Evolutionary conservation across 2,113 vertebrate genomes (phyloP).

Genomic region (Anguilla japonica): DNA sequence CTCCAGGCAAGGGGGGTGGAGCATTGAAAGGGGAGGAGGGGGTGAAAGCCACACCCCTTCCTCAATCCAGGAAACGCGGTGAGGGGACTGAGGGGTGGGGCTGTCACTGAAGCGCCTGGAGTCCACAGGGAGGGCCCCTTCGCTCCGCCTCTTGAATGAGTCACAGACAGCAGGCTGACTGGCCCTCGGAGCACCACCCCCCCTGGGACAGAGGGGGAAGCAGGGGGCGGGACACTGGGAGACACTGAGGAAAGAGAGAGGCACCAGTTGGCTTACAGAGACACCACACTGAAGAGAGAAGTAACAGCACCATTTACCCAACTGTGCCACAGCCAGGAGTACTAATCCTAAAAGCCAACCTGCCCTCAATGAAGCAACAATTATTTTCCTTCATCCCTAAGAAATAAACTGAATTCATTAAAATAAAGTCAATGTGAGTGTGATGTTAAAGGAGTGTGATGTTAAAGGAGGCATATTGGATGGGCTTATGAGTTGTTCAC

Average conservation of each 20-base stretch:
- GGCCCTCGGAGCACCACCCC: slow-evolving; percentile 60
- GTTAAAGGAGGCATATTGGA: too few species aligned
- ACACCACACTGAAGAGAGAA: not conserved
- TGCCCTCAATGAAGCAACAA: too few species aligned
- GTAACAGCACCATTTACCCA: too few species aligned
- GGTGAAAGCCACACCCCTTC: slow-evolving; percentile 63
- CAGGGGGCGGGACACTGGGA: not conserved
- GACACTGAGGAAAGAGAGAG: slow-evolving; percentile 7
- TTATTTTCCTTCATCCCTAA: too few species aligned
- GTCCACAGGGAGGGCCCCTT: not conserved
- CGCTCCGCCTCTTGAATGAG: slow-evolving; percentile 10
- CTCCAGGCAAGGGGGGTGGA: slow-evolving; percentile 56
- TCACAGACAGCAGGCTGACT: slow-evolving; percentile 32
- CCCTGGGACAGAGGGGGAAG: slow-evolving; percentile 12
- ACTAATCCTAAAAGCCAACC: too few species aligned
- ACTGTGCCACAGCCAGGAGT: too few species aligned
- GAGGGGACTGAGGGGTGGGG: slow-evolving; percentile 56
- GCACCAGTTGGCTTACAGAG: not conserved
- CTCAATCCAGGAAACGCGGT: slow-evolving; percentile 84
- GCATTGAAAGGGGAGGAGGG: slow-evolving; percentile 42
- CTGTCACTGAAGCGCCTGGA: slow-evolving; percentile 22
- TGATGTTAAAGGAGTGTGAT: too few species aligned
- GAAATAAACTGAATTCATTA: too few species aligned
- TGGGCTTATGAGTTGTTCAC: too few species aligned
- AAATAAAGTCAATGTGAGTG: too few species aligned